Evolutionary conservation across 1,140 invertebrate genomes (phyloP), one percentile per base, ranked within the genome.

Genomic region (Macrotrachela quadricornifera): DNA sequence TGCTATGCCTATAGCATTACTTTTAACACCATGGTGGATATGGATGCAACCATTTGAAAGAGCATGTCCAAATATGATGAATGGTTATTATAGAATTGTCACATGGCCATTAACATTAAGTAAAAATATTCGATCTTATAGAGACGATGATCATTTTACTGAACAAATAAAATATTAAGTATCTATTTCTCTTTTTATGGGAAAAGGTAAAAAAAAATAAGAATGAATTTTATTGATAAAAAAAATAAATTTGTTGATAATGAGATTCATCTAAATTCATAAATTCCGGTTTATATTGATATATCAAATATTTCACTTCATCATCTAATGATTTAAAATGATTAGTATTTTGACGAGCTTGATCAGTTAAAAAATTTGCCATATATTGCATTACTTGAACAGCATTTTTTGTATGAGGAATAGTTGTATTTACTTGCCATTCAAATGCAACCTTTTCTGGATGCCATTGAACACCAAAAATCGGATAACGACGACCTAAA

Each of bases 391-490:
- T 70, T 0, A 74, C 70, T 58, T 66, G 62, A 1, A 82, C 69
- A 1, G 82, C 77, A 21, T 78, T 66, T 0, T 51, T 37, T 0
- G 71, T 71, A 58, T 88, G 84, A 0, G 79, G 75, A 57, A 83
- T 75, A n/a, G 61, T 59, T 17, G 72, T 73, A 11, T 63, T 59
- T 0, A 58, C 58, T 3, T 74, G 71, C 76, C 83, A 88, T 66
- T 87, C 83, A 59, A 79, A 91, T 1, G 76, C 62, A 61, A 79
- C 80, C 63, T 90, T 91, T 66, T 92, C 86, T 1, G 85, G 86
- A 69, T 92, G 86, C 64, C 82, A 91, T 63, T 88, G 83, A 0
- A 83, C 69, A 1, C 79, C 85, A 66, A 82, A 88, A 63, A 88
- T 80, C n/a, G 86, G 86, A 54, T 70, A 73, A 6, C 62, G 56